Percentiles rank a stretch among this genome's conserved stretches.
phyloP scores from a whole-genome alignment of 2,888 invertebrate genomes.

The Melangyna quadrimaculata region DNA sequence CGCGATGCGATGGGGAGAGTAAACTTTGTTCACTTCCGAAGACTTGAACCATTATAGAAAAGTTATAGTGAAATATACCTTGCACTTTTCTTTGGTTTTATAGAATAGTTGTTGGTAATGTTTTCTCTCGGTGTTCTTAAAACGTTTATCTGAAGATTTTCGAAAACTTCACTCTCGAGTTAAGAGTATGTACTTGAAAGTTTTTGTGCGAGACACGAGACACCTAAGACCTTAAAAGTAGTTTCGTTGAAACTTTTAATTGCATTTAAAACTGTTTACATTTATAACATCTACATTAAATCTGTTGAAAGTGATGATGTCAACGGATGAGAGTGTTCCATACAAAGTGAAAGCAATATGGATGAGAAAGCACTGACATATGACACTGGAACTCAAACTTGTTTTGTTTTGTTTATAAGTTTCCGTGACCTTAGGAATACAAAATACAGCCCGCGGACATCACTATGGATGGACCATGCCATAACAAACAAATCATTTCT shows the following conservation, averaged over 20 bases:
- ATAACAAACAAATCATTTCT: neutral
- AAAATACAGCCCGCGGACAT: neutral
- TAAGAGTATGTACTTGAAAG: slow-evolving; percentile 6
- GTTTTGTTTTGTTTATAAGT: neutral
- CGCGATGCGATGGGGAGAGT: slow-evolving; percentile 16
- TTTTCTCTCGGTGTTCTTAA: neutral
- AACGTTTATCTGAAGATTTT: slow-evolving; percentile 22
- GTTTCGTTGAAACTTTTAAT: slow-evolving; percentile 40
- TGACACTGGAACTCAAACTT: neutral
- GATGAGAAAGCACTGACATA: neutral
- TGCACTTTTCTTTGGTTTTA: neutral
- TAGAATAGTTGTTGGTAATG: too few species aligned
- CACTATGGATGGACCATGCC: neutral
- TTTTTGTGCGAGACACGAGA: too few species aligned
- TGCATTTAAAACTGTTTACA: slow-evolving; percentile 37
- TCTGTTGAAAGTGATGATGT: slow-evolving; percentile 18
- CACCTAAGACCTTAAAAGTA: slow-evolving; percentile 34
- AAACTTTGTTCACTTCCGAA: slow-evolving; percentile 55
- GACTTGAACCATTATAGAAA: slow-evolving; percentile 8
- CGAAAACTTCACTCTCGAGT: slow-evolving; percentile 4
- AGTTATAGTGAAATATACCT: neutral
- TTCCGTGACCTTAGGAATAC: neutral
- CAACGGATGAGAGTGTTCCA: neutral
- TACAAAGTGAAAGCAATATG: neutral
- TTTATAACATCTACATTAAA: slow-evolving; percentile 11